These are phyloP conservation scores for Lysandra bellargus DNA, from an alignment of 2,888 invertebrate genomes.

Conservation along the genomic window DNA sequence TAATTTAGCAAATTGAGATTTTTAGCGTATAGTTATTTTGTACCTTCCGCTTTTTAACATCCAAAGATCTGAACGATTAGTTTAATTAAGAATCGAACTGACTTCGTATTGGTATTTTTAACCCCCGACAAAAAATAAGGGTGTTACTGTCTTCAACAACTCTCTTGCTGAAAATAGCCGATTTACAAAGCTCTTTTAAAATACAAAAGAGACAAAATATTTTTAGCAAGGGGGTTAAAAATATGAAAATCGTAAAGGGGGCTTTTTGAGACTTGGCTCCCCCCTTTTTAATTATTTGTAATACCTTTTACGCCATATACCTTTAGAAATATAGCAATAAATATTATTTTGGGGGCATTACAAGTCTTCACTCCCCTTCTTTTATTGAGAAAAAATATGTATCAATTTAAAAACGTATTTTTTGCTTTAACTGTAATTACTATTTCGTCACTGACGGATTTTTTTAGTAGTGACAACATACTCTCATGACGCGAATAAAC, in stretches of 20 bases:
- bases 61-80: slow-evolving; percentile 47
- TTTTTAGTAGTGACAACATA: neutral
- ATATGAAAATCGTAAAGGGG: neutral
- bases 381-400: neutral
- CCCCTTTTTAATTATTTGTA: neutral
- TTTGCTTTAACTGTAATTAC: neutral
- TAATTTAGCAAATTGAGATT: slow-evolving; percentile 44
- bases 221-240: neutral
- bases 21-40: slow-evolving; percentile 34
- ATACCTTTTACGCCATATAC: neutral
- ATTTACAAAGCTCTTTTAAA: neutral
- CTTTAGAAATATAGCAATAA: neutral
- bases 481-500: neutral
- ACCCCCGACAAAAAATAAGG: neutral
- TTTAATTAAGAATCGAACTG: slow-evolving; percentile 45
- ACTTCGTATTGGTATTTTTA: slow-evolving; percentile 35
- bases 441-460: too few relatives aligned
- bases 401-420: slow-evolving; percentile 3
- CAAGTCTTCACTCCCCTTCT: neutral
- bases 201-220: neutral
- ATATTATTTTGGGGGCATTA: neutral
- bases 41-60: slow-evolving; percentile 35
- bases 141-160: neutral
- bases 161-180: neutral
- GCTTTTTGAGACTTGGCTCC: neutral